phyloP scores from a whole-genome alignment of 2,113 vertebrate genomes.

The Megaleporinus macrocephalus region DNA sequence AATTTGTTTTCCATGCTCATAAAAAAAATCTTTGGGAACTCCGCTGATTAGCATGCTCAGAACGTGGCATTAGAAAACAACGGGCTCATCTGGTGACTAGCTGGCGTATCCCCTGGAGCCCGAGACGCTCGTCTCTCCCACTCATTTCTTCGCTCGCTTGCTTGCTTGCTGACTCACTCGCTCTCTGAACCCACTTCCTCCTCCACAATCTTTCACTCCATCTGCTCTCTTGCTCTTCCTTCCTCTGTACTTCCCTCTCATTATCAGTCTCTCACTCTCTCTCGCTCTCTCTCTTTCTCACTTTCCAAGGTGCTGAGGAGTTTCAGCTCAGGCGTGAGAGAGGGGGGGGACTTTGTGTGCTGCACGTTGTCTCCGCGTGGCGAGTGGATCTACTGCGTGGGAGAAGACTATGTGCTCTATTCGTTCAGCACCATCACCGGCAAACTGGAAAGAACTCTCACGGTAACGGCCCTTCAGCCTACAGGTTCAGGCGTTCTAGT shows the following conservation, averaged over 20 bases:
- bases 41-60: not conserved
- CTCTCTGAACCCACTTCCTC: constrained; percentile 36
- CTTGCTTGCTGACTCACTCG: constrained; percentile 31
- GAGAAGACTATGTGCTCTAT: constrained; percentile 97
- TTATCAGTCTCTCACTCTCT: not conserved
- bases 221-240: constrained; percentile 17
- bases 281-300: not conserved
- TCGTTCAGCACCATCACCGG: constrained; percentile 97
- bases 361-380: constrained; percentile 95
- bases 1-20: too few relatives aligned
- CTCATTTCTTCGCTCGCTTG: not conserved
- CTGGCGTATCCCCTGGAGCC: not conserved
- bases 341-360: constrained; percentile 98
- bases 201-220: constrained; percentile 36
- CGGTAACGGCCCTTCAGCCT: constrained; percentile 75
- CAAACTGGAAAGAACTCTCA: constrained; percentile 97
- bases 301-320: constrained; percentile 91
- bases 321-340: constrained; percentile 96
- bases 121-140: constrained; percentile 8
- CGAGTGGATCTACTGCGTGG: constrained; percentile 99
- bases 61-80: not conserved
- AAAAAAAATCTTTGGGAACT: too few relatives aligned
- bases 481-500: too few relatives aligned
- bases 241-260: not conserved
- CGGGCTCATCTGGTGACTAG: not conserved